Evolutionary conservation across 2,797 vertebrate genomes (phyloP).

Genomic region (Pipistrellus nathusii): DNA sequence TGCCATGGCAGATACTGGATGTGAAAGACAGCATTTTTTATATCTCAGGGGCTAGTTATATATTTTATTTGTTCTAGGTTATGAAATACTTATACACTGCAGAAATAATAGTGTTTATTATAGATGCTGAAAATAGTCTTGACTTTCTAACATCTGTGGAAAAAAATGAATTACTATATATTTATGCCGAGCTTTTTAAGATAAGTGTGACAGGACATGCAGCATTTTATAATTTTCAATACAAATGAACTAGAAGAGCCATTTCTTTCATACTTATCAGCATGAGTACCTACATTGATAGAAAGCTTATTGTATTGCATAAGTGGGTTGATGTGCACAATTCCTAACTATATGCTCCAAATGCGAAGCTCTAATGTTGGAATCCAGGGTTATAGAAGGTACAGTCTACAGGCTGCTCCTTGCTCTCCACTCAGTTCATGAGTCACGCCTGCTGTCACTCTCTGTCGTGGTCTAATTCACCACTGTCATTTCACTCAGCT

Average conservation of each 20-base stretch:
- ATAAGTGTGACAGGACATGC: background rate
- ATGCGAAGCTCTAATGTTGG: background rate
- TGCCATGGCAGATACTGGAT: background rate
- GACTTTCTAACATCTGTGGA: background rate
- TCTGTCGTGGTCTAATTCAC: background rate
- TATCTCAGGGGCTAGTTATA: background rate
- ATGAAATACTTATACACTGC: background rate
- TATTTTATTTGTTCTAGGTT: background rate
- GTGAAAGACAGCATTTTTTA: background rate
- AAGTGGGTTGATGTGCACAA: background rate
- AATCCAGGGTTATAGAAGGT: background rate
- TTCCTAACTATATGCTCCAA: background rate
- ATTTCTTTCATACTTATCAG: background rate
- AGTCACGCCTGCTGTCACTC: background rate
- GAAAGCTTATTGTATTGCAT: background rate
- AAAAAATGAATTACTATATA: background rate
- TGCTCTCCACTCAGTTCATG: background rate
- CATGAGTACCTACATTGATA: background rate
- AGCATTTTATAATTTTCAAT: background rate
- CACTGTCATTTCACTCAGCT: background rate
- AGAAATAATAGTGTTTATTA: conserved; percentile 15
- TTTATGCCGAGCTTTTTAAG: background rate
- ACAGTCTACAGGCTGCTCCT: background rate
- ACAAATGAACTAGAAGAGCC: background rate
- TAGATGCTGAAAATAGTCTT: background rate